A percentile compares a stretch with the other conserved stretches of the same genome.
phyloP scores from a whole-genome alignment of 2,888 invertebrate species.

The Drosophila mayaguana region DNA sequence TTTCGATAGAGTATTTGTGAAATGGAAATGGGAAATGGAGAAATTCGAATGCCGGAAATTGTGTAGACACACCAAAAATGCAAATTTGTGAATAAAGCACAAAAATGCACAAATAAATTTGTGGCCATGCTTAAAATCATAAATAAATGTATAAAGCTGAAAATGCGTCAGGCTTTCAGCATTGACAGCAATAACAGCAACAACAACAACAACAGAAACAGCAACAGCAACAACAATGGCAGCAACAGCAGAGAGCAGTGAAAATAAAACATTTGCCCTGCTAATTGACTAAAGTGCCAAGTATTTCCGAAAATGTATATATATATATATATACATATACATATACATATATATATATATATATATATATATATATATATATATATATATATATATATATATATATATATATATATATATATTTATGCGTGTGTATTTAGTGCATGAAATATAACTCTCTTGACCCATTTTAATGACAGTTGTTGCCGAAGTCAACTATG shows the following conservation, averaged over 20 bases:
- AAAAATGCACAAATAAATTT: slow-evolving; percentile 39
- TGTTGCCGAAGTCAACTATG: slow-evolving; percentile 28
- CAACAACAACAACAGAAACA: slow-evolving; percentile 8
- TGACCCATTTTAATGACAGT: slow-evolving; percentile 63
- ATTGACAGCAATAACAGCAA: slow-evolving; percentile 10
- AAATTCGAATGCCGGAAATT: slow-evolving; percentile 40
- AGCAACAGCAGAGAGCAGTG: slow-evolving; percentile 24
- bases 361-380: neutral
- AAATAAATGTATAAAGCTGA: slow-evolving; percentile 63
- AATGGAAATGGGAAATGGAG: neutral
- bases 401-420: neutral
- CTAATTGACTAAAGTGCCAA: slow-evolving; percentile 75
- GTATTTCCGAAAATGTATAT: slow-evolving; percentile 30
- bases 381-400: neutral
- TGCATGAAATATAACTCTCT: slow-evolving; percentile 53
- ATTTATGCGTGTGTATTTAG: slow-evolving; percentile 25
- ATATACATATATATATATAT: neutral
- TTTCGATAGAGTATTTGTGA: slow-evolving; percentile 2
- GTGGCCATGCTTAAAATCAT: slow-evolving; percentile 54
- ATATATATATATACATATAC: neutral
- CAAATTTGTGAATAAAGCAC: slow-evolving; percentile 40
- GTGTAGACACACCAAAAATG: slow-evolving; percentile 41
- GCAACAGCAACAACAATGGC: slow-evolving; percentile 9
- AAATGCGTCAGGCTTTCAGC: slow-evolving; percentile 46
- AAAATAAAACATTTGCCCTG: slow-evolving; percentile 62